phyloP scores from a whole-genome alignment of 2,113 vertebrate genomes.

The Chloroceryle aenea region DNA sequence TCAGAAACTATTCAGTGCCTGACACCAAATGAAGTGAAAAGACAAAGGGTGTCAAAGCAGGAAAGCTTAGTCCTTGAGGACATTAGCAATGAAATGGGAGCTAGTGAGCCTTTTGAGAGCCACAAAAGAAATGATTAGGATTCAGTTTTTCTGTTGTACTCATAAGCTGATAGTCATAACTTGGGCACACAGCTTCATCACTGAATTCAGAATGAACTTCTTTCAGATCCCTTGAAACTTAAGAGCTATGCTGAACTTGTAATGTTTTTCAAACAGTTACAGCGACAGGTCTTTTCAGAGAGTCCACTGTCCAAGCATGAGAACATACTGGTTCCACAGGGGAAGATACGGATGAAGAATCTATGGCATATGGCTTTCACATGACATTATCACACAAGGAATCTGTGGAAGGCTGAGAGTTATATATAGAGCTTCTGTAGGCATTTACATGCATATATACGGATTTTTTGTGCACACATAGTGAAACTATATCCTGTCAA shows the following conservation, averaged over 20 bases:
- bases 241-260: background rate
- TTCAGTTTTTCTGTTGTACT: background rate
- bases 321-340: background rate
- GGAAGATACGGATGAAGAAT: background rate
- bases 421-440: background rate
- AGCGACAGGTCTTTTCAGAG: background rate
- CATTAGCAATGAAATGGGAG: background rate
- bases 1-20: background rate
- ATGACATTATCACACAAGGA: background rate
- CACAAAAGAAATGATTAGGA: background rate
- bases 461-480: background rate
- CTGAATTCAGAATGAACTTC: background rate
- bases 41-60: background rate
- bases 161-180: too few relatives aligned
- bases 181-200: background rate
- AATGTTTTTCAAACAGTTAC: background rate
- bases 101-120: background rate
- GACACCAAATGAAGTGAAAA: background rate
- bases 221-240: background rate
- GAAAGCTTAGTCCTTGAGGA: background rate
- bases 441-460: fast-evolving
- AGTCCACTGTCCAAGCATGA: background rate
- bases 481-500: background rate
- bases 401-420: background rate
- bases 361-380: background rate